phyloP scores from a whole-genome alignment of 2,797 vertebrate genomes.

The Mormyrus proboscirostris region DNA sequence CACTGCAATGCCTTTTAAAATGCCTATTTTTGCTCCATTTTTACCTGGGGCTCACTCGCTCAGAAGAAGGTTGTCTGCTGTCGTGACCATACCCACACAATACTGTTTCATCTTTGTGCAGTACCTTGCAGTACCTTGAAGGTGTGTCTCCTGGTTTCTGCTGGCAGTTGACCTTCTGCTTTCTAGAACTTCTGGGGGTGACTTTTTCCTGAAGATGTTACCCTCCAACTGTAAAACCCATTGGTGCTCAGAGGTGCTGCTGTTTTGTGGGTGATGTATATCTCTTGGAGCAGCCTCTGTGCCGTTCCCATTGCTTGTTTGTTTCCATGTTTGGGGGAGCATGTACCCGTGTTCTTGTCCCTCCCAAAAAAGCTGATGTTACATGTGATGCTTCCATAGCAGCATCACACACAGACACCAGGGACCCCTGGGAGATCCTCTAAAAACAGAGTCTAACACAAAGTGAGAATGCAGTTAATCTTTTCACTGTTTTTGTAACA shows the following conservation, averaged over 20 bases:
- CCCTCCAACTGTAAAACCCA: neutral
- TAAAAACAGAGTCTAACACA: conserved; percentile 4
- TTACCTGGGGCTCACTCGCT: neutral
- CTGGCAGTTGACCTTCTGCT: neutral
- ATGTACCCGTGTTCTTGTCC: neutral
- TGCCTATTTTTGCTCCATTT: neutral
- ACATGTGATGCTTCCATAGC: neutral
- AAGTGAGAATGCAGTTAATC: neutral
- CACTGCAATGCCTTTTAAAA: neutral
- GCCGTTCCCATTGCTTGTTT: neutral
- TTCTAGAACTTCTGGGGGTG: neutral
- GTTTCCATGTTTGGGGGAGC: neutral
- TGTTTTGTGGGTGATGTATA: conserved; percentile 1
- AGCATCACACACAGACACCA: neutral
- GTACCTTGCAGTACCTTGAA: neutral
- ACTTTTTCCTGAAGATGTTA: neutral
- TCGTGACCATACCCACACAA: neutral
- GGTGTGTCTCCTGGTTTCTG: neutral
- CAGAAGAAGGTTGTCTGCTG: neutral
- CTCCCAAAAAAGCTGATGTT: neutral
- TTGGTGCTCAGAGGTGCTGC: neutral
- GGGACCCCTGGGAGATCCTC: neutral
- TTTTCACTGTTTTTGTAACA: neutral
- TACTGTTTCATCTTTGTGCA: neutral
- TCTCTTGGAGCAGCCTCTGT: neutral